Evolutionary conservation across 2,888 invertebrate species (phyloP).

Genomic region (Mythimna loreyi): DNA sequence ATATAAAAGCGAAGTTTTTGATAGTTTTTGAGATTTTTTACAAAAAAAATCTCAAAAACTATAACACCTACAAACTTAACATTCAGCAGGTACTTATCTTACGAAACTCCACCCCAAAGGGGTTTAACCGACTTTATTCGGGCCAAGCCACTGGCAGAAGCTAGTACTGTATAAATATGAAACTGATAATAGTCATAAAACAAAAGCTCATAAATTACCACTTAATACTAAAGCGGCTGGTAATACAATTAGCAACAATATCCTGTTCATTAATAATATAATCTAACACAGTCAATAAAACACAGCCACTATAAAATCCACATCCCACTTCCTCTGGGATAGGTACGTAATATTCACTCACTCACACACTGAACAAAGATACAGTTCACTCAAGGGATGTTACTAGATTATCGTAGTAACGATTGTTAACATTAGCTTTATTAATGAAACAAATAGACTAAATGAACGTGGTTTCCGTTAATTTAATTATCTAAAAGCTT

Average conservation of each 20-base stretch:
- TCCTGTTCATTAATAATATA: conserved; percentile 21
- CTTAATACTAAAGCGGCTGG: neutral
- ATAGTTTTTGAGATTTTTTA: too few species aligned
- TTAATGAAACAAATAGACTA: conserved; percentile 47
- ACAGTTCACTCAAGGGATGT: conserved; percentile 16
- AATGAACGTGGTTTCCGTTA: conserved; percentile 53
- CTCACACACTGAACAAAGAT: neutral
- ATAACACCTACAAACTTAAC: too few species aligned
- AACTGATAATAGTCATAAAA: neutral
- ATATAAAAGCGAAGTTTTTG: too few species aligned
- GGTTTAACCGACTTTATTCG: too few species aligned
- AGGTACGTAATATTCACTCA: neutral
- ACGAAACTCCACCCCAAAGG: too few species aligned
- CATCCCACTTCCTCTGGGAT: neutral
- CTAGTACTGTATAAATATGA: neutral
- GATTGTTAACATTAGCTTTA: conserved; percentile 46
- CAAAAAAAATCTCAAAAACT: too few species aligned
- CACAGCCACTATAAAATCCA: neutral
- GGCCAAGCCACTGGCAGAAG: too few species aligned
- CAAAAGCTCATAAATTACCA: neutral
- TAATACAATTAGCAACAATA: neutral
- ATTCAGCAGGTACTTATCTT: too few species aligned
- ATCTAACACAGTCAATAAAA: conserved; percentile 17
- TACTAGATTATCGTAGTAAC: conserved; percentile 8
- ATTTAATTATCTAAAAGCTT: conserved; percentile 60